Percentiles rank a stretch among this genome's conserved stretches.
These are phyloP conservation scores for Misgurnus mizolepis DNA, from an alignment of 2,113 vertebrate genomes.

Conservation along the genomic window DNA sequence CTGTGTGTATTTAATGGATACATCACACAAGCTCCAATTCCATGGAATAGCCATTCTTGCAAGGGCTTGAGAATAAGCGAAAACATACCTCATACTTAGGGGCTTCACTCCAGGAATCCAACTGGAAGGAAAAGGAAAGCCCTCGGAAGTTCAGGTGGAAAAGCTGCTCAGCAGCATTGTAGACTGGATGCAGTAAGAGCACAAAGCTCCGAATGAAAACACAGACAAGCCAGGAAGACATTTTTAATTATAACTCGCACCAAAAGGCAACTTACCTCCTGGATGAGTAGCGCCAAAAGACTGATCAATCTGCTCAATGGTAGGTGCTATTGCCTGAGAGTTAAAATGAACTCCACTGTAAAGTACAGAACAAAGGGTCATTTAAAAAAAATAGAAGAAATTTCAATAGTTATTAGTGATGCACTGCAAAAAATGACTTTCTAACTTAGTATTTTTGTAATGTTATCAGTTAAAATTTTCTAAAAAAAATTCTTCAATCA, in stretches of 20 bases:
- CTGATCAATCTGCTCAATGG: conserved; percentile 99
- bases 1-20: too few relatives aligned
- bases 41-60: too few relatives aligned
- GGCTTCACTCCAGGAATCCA: conserved; percentile 98
- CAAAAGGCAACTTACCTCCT: conserved; percentile 80
- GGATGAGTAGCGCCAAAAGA: conserved; percentile 98
- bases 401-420: too few relatives aligned
- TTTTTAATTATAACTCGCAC: not conserved
- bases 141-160: conserved; percentile 99
- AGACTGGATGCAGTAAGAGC: conserved; percentile 74
- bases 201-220: not conserved
- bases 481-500: too few relatives aligned
- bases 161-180: conserved; percentile 96
- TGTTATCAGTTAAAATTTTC: too few relatives aligned
- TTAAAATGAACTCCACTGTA: conserved; percentile 98
- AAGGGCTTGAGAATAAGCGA: too few relatives aligned
- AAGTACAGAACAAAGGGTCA: conserved; percentile 51
- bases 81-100: conserved; percentile 95
- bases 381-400: too few relatives aligned
- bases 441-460: too few relatives aligned
- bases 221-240: not conserved
- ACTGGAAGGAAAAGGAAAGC: conserved; percentile 96
- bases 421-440: too few relatives aligned
- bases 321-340: conserved; percentile 96
- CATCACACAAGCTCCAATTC: too few relatives aligned